Percentiles rank a stretch among this genome's conserved stretches.
Evolutionary conservation across 2,797 vertebrate genomes (phyloP).

Genomic region (Podarcis lilfordi): DNA sequence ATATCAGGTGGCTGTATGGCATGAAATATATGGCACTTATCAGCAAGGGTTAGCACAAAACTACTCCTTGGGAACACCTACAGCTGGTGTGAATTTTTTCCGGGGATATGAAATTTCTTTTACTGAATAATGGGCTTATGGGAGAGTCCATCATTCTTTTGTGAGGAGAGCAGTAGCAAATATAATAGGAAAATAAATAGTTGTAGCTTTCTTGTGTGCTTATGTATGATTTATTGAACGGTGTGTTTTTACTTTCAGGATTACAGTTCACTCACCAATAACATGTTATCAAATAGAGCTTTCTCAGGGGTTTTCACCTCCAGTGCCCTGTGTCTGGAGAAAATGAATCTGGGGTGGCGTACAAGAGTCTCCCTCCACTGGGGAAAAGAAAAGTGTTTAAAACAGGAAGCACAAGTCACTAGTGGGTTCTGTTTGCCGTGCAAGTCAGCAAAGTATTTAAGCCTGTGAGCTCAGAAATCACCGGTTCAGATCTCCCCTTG

Average conservation of each 20-base stretch:
- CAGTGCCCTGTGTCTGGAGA: not conserved
- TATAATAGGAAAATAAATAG: constrained; percentile 31
- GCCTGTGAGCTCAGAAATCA: not conserved
- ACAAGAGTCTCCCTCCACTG: too few species aligned
- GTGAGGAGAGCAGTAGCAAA: constrained; percentile 50
- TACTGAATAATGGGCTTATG: constrained; percentile 18
- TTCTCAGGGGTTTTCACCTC: not conserved
- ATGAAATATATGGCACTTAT: constrained; percentile 63
- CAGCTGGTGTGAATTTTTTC: constrained; percentile 39
- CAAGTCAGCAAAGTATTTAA: not conserved
- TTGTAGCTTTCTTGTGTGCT: constrained; percentile 27
- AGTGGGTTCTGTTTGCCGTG: not conserved
- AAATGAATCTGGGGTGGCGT: not conserved
- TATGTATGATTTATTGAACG: constrained; percentile 32
- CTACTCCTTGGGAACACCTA: constrained; percentile 46
- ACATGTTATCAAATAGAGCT: not conserved
- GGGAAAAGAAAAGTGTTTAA: too few species aligned
- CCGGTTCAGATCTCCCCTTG: not conserved
- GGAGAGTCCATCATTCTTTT: constrained; percentile 21
- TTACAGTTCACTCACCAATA: constrained; percentile 7
- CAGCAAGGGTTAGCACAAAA: constrained; percentile 59
- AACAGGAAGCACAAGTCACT: not conserved
- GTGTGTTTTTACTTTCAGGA: constrained; percentile 1
- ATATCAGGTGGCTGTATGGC: constrained; percentile 45
- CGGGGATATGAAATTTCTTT: not conserved